Percentiles rank a stretch among this genome's conserved stretches.
Conservation (phyloP, 2,113 vertebrate species). For the Rhabdornis inornatus region DNA sequence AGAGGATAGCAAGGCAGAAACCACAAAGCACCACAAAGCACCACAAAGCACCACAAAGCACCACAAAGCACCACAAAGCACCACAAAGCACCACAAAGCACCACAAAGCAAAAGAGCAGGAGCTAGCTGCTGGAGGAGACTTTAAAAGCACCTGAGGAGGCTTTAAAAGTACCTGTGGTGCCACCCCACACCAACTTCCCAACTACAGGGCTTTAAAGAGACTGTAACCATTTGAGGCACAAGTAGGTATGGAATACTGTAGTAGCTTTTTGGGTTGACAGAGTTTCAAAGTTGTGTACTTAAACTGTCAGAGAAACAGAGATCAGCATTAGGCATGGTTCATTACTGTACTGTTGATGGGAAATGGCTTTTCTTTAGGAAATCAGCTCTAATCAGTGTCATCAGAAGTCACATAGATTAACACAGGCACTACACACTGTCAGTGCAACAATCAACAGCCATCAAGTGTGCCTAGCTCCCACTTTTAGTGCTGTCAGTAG, state of each 20-base stretch:
- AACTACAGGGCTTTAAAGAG: not conserved
- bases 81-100: too few species aligned
- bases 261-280: not conserved
- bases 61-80: too few species aligned
- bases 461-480: not conserved
- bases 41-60: too few species aligned
- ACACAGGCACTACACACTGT: not conserved
- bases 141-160: not conserved
- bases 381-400: slow-evolving; percentile 47
- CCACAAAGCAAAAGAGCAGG: not conserved
- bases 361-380: slow-evolving; percentile 41
- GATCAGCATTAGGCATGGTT: slow-evolving; percentile 1
- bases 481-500: not conserved
- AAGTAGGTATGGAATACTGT: not conserved
- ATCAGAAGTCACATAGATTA: slow-evolving; percentile 11
- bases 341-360: not conserved
- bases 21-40: too few species aligned
- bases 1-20: not conserved
- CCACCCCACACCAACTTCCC: too few species aligned
- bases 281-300: slow-evolving; percentile 18
- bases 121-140: not conserved
- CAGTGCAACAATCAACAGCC: slow-evolving; percentile 7
- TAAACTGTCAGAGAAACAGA: slow-evolving; percentile 34
- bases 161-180: too few species aligned
- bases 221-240: not conserved